Evolutionary conservation across 2,113 vertebrate species (phyloP), one percentile per base, ranked within the genome.

Genomic region (Myxocyprinus asiaticus): DNA sequence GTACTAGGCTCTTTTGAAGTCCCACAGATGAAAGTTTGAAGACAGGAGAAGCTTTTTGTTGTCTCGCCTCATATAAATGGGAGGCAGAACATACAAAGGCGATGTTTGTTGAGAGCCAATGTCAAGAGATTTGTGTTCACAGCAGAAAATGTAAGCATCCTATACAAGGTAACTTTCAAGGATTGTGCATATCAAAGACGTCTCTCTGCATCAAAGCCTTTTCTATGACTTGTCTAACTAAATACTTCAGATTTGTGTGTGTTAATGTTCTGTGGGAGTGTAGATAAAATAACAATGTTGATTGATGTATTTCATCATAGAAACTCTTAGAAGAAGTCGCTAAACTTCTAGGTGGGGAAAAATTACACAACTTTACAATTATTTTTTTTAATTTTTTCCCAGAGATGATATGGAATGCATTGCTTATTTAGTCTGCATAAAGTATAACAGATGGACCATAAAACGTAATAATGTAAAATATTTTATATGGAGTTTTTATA

Each of bases 1-100:
- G 61, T 67, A 74, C 43, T 65, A 17, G 33, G 11, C 10, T 51
- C 74, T 85, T 33, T 82, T 82, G 78, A 82, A 70, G 74, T 80
- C 44, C 7, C 45, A 22, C 56, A 68, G 64, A 77, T 68, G 58
- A 67, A 50, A 10, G 62, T 51, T 12, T 17, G 22, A 70, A 53
- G 64, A 64, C 66, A 67, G n/a, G 65, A 50, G 63, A 53, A 42
- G 55, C 66, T 69, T 63, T 79, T 59, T 85, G 67, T 80, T 76
- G 51, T 75, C 12, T 63, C 55, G 45, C 43, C 63, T 67, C 17
- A n/a, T 43, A 70, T 50, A 78, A 61, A 78, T 61, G 59, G 45
- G 22, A 33, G 59, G 72, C 58, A 74, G 44, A 63, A 12, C 4
- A 9, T 4, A 56, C 17, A 47, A 70, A 67, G 75, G 33, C 7